Conservation (phyloP, 2,888 invertebrate species). For the Acrocera orbiculus region DNA sequence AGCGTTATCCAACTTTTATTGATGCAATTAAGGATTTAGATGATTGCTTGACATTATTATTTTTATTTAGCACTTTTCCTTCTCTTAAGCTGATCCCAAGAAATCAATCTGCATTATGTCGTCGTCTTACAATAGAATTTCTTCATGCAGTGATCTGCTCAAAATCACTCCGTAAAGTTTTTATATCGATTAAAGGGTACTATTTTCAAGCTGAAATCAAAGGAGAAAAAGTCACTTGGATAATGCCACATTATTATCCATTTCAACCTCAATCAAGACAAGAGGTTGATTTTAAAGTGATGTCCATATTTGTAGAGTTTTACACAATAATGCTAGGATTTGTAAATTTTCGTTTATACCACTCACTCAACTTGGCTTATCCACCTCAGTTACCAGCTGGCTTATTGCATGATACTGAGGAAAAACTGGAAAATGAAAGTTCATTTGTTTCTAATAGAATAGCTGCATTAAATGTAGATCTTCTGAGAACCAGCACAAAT, state of each 20-base stretch:
- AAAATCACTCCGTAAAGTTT: conserved; percentile 80
- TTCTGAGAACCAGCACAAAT: conserved; percentile 40
- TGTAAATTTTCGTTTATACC: conserved; percentile 85
- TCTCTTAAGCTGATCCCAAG: conserved; percentile 60
- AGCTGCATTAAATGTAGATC: conserved; percentile 62
- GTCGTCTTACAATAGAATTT: conserved; percentile 82
- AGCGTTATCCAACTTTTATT: conserved; percentile 91
- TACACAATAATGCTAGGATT: conserved; percentile 90
- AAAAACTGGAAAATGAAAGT: conserved; percentile 52
- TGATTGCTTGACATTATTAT: conserved; percentile 86
- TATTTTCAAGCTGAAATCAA: conserved; percentile 95
- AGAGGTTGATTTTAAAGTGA: conserved; percentile 92
- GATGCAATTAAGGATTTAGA: conserved; percentile 92
- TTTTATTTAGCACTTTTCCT: conserved; percentile 89
- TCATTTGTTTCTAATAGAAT: conserved; percentile 64
- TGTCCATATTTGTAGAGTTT: conserved; percentile 96
- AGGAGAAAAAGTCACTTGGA: conserved; percentile 91
- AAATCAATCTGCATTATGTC: conserved; percentile 64
- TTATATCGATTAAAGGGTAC: conserved; percentile 91
- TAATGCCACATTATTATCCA: conserved; percentile 87
- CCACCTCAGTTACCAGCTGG: conserved; percentile 60
- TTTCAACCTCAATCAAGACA: conserved; percentile 69
- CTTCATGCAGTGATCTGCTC: conserved; percentile 89
- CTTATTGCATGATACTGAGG: conserved; percentile 38
- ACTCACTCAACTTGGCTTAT: conserved; percentile 78